A percentile compares a stretch with the other conserved stretches of the same genome.
Conservation (phyloP, 1,140 invertebrate genomes). For the Stegodyphus mimosarum region DNA sequence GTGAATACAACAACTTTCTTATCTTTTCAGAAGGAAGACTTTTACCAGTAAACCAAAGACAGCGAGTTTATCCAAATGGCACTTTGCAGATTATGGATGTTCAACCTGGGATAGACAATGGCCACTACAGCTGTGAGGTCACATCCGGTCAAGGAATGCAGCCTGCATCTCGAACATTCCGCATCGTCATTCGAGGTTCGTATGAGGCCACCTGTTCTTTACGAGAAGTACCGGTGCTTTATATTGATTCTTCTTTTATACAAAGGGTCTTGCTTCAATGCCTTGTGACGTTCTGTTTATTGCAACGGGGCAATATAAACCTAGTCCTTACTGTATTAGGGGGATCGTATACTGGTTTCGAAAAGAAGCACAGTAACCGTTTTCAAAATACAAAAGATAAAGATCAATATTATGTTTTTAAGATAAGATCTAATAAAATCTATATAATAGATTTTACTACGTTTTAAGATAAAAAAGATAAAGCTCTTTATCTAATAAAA, state of each 20-base stretch:
- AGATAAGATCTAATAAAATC: no score
- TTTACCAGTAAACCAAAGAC: conserved; percentile 68
- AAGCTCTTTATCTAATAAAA: no score
- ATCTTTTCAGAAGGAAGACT: conserved; percentile 69
- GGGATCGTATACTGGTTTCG: no score
- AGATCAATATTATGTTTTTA: no score
- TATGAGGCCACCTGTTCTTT: conserved; percentile 49
- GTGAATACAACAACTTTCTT: neutral
- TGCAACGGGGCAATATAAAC: neutral
- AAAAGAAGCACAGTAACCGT: no score
- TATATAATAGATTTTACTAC: no score
- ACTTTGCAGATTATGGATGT: conserved; percentile 76
- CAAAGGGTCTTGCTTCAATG: neutral
- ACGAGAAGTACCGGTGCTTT: neutral
- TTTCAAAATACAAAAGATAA: no score
- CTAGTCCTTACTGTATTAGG: no score
- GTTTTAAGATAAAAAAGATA: no score
- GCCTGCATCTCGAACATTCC: conserved; percentile 41
- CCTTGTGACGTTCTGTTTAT: neutral
- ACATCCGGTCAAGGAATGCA: conserved; percentile 43
- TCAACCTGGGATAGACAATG: conserved; percentile 71
- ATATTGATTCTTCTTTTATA: neutral
- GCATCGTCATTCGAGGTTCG: conserved; percentile 38
- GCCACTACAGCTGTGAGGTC: conserved; percentile 70
- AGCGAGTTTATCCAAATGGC: conserved; percentile 74